Evolutionary conservation across 2,113 vertebrate species (phyloP).

Genomic region (Hippocampus zosterae): DNA sequence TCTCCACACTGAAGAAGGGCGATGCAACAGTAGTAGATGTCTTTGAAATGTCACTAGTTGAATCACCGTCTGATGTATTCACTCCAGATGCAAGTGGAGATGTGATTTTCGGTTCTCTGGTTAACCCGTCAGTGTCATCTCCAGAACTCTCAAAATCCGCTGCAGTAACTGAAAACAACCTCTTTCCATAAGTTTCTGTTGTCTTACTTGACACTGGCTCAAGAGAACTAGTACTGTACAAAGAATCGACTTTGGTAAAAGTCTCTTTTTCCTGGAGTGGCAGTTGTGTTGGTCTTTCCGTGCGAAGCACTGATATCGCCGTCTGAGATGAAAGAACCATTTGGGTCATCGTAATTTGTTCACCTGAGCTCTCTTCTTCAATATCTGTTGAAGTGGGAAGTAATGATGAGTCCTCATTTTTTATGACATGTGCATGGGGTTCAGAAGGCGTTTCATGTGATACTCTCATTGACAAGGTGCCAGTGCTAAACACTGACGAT

Average conservation of each 20-base stretch:
- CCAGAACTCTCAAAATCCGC: background rate
- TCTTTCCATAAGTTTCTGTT: background rate
- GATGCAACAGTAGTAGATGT: background rate
- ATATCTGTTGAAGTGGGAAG: background rate
- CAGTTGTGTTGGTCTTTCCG: constrained; percentile 5
- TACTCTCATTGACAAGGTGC: background rate
- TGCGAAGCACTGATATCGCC: background rate
- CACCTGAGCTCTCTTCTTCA: constrained; percentile 11
- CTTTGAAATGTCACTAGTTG: background rate
- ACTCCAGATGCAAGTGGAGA: background rate
- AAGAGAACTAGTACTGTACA: background rate
- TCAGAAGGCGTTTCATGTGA: background rate
- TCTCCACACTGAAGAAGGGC: constrained; percentile 3
- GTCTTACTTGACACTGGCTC: background rate
- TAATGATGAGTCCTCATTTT: background rate
- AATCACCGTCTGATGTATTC: background rate
- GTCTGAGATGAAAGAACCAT: background rate
- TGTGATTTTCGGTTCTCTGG: background rate
- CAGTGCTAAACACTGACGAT: constrained; percentile 10
- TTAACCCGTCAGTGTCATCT: background rate
- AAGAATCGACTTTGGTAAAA: background rate
- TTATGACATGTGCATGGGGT: background rate
- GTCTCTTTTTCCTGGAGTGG: background rate
- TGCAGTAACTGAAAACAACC: background rate
- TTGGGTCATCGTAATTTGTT: background rate